Evolutionary conservation across 2,888 invertebrate genomes (phyloP), one percentile per base, ranked within the genome.

Genomic region (Autographa pulchrina): DNA sequence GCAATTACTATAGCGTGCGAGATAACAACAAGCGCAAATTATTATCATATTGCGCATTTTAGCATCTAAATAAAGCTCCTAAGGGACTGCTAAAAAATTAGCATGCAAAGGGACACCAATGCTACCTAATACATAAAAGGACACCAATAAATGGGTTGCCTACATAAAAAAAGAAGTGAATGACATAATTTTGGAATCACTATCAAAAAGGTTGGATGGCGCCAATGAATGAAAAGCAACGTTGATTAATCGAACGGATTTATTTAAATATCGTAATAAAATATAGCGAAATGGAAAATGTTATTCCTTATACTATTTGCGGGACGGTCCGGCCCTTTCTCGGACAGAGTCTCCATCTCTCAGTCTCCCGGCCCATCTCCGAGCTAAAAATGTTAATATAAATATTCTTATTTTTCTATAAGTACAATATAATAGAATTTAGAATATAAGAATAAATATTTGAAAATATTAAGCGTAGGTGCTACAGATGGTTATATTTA

Each of bases 181-280:
- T 95, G 95, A 95, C 95, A 83, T 72, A 86, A 90, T 91, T 92
- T 91, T 85, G 85, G 88, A 82, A 77, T 81, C 70, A 73, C 73
- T 81, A 74, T 80, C 84, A 81, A 87, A 88, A 83, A 86, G 86
- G 88, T 86, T 88, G 87, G 65, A 89, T 85, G 85, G 78, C 88
- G 92, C 91, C 93, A 92, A 94, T 94, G 92, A 95, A 94, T 95
- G 95, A 95, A 95, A 95, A 94, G 94, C 95, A 92, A 80, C 74
- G 89, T 86, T 92, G 86, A 87, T 89, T 86, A 89, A 82, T 92
- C 85, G 85, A 92, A 94, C 84, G 89, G 84, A 90, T 93, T 94
- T 94, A 93, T 94, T 93, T 86, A 88, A 87, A 88, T 89, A 84
- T 89, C 83, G 84, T 90, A 90, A 88, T 90, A 91, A 92, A 91